Conservation (phyloP, 2,113 vertebrate species). For the Regulus satrapa region DNA sequence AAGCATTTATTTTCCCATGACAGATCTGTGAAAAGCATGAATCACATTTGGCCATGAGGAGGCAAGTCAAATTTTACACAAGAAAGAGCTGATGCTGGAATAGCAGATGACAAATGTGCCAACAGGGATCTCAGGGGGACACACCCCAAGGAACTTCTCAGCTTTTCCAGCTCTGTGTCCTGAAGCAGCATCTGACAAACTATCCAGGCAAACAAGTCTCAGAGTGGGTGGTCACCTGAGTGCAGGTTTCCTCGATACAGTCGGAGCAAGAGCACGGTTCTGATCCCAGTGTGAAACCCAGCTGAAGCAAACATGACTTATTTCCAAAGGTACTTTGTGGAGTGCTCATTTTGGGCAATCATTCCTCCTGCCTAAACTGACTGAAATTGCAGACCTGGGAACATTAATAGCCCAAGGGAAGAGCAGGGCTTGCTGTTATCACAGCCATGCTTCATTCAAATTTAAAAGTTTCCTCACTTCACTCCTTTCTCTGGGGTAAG, state of each 20-base stretch:
- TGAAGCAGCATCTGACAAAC: neutral
- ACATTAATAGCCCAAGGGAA: neutral
- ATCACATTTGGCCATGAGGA: neutral
- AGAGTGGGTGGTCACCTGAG: neutral
- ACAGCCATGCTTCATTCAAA: neutral
- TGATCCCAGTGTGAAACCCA: neutral
- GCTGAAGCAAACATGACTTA: neutral
- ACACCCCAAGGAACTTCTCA: neutral
- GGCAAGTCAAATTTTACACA: neutral
- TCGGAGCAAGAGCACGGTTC: neutral
- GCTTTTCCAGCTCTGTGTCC: fast-evolving
- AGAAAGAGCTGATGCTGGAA: neutral
- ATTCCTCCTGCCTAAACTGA: neutral
- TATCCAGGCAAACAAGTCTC: fast-evolving
- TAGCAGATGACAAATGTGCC: fast-evolving
- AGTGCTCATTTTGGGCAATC: neutral
- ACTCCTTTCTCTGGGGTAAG: neutral
- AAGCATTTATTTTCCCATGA: neutral
- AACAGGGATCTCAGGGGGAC: fast-evolving
- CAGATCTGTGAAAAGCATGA: neutral
- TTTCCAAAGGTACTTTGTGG: neutral
- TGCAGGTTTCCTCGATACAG: neutral
- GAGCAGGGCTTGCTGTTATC: neutral
- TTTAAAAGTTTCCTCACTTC: neutral
- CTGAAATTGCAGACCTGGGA: neutral